Evolutionary conservation across 1,140 invertebrate genomes (phyloP).

Genomic region (Cydia strobilella): DNA sequence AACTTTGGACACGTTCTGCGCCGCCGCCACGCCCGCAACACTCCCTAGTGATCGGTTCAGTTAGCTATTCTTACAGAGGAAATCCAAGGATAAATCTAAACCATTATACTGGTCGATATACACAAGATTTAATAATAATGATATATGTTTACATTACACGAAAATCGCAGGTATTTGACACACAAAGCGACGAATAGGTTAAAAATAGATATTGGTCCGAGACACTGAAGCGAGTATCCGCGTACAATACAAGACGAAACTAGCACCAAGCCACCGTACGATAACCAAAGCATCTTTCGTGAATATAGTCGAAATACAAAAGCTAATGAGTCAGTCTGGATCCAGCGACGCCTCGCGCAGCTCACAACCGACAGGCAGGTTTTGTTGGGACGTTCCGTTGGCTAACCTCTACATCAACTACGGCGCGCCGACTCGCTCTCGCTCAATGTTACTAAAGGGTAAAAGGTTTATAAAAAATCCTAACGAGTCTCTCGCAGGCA

Average conservation of each 20-base stretch:
- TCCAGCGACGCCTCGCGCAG: conserved; percentile 36
- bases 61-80: conserved; percentile 69
- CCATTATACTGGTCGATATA: conserved; percentile 79
- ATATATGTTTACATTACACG: conserved; percentile 70
- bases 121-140: conserved; percentile 64
- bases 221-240: conserved; percentile 74
- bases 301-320: conserved; percentile 48
- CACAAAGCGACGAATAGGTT: conserved; percentile 77
- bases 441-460: conserved; percentile 65
- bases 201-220: conserved; percentile 77
- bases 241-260: conserved; percentile 65
- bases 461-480: conserved; percentile 71
- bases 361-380: conserved; percentile 25
- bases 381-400: conserved; percentile 32
- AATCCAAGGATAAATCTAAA: conserved; percentile 74
- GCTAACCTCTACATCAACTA: background rate
- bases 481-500: conserved; percentile 52
- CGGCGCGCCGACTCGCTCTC: conserved; percentile 54
- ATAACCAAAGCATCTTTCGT: conserved; percentile 54
- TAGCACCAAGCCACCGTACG: conserved; percentile 77
- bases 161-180: conserved; percentile 80
- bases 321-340: conserved; percentile 44
- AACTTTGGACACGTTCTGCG: conserved; percentile 69
- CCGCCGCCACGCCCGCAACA: conserved; percentile 64
- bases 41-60: conserved; percentile 57